Percentiles rank a stretch among this genome's conserved stretches.
phyloP scores from a whole-genome alignment of 1,140 invertebrate genomes.

The Grapholita molesta region DNA sequence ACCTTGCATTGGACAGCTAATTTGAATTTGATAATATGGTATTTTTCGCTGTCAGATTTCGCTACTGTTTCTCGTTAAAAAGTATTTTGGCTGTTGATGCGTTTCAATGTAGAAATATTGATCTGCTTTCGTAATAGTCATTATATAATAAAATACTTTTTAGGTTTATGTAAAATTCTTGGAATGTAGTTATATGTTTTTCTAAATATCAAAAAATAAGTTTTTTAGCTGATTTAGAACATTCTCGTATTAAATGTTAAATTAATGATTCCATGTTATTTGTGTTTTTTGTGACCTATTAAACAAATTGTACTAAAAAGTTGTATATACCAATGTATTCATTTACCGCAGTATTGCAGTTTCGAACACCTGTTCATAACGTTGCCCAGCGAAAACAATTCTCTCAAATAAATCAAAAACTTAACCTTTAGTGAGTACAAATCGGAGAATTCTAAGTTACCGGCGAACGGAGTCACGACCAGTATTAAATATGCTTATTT shows the following conservation, averaged over 20 bases:
- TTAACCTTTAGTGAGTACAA: constrained; percentile 9
- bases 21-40: neutral
- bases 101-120: neutral
- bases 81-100: neutral
- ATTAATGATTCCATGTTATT: too few relatives aligned
- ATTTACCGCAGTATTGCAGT: neutral
- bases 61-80: neutral
- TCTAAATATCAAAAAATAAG: neutral
- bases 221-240: too few relatives aligned
- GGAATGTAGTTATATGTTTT: neutral
- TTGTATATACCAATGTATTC: neutral
- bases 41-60: neutral
- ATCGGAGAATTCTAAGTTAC: neutral
- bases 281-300: too few relatives aligned
- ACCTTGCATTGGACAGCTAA: constrained; percentile 22
- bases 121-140: neutral
- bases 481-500: constrained; percentile 55
- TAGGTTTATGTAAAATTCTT: neutral
- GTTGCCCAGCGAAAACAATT: neutral
- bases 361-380: neutral
- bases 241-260: too few relatives aligned
- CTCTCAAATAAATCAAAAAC: constrained; percentile 10
- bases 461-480: constrained; percentile 41
- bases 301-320: too few relatives aligned
- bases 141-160: neutral